Conservation (phyloP, 2,113 vertebrate species). For the Phalacrocorax pelagicus region DNA sequence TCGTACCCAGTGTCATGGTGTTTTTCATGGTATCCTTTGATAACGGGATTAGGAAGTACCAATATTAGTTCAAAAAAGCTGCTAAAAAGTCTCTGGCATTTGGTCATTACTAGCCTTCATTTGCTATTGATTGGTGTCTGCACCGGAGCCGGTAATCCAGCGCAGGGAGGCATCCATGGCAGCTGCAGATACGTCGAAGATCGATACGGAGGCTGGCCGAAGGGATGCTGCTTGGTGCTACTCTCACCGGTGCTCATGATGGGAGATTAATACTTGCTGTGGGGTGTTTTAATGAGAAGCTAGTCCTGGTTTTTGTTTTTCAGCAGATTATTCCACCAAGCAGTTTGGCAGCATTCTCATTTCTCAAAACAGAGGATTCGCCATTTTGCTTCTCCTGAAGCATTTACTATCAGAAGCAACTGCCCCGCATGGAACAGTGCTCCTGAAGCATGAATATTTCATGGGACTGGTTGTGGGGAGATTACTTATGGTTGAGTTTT, state of each 20-base stretch:
- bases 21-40: conserved; percentile 40
- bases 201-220: neutral
- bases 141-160: neutral
- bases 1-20: neutral
- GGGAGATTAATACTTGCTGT: neutral
- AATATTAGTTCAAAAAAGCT: conserved; percentile 49
- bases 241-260: neutral
- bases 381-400: neutral
- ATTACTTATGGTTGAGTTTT: conserved; percentile 45
- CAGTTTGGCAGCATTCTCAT: neutral
- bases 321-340: neutral
- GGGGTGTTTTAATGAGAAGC: neutral
- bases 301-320: neutral
- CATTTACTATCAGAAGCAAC: accelerated
- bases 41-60: conserved; percentile 42
- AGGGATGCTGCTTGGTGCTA: neutral
- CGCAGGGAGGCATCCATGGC: neutral
- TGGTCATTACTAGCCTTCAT: conserved; percentile 7
- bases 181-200: neutral
- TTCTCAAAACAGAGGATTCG: neutral
- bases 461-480: neutral
- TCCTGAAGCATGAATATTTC: conserved; percentile 41
- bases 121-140: neutral
- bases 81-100: conserved; percentile 2
- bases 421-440: neutral